These are phyloP conservation scores for Halcyon leucocephala DNA, from an alignment of 2,797 vertebrate species.

Conservation along the genomic window DNA sequence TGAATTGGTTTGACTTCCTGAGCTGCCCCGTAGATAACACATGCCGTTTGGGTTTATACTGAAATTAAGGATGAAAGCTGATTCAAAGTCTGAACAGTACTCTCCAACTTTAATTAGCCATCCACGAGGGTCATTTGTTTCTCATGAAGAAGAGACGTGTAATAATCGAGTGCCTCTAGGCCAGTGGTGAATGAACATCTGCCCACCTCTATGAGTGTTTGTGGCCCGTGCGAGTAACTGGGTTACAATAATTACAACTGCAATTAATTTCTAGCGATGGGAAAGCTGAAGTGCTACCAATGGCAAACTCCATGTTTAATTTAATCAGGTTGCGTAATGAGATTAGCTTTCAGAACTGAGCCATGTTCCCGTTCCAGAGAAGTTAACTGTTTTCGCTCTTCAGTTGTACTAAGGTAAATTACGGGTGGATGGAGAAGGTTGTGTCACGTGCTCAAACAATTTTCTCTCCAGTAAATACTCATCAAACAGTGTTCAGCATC, in stretches of 20 bases:
- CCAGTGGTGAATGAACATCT: conserved; percentile 37
- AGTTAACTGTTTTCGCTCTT: conserved; percentile 60
- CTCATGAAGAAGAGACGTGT: not conserved
- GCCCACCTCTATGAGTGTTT: conserved; percentile 25
- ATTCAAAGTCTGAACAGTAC: not conserved
- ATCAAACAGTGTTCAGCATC: conserved; percentile 30
- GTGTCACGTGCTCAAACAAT: conserved; percentile 34
- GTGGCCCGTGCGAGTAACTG: conserved; percentile 57
- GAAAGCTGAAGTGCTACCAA: conserved; percentile 48
- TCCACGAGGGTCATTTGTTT: not conserved
- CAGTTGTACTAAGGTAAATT: conserved; percentile 35
- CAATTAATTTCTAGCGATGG: conserved; percentile 68
- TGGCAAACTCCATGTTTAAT: conserved; percentile 63
- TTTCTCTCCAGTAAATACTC: conserved; percentile 34
- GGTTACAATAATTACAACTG: conserved; percentile 57
- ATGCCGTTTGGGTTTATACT: conserved; percentile 42
- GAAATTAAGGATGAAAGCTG: not conserved
- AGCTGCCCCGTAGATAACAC: not conserved
- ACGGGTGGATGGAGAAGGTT: conserved; percentile 4
- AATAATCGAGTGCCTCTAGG: conserved; percentile 72
- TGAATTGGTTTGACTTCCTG: conserved; percentile 42
- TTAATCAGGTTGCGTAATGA: conserved; percentile 74
- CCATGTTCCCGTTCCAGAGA: conserved; percentile 45
- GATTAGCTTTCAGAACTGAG: conserved; percentile 59
- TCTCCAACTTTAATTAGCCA: conserved; percentile 50